Conservation (phyloP, 2,797 vertebrate species). For the Gallinago solitaria region DNA sequence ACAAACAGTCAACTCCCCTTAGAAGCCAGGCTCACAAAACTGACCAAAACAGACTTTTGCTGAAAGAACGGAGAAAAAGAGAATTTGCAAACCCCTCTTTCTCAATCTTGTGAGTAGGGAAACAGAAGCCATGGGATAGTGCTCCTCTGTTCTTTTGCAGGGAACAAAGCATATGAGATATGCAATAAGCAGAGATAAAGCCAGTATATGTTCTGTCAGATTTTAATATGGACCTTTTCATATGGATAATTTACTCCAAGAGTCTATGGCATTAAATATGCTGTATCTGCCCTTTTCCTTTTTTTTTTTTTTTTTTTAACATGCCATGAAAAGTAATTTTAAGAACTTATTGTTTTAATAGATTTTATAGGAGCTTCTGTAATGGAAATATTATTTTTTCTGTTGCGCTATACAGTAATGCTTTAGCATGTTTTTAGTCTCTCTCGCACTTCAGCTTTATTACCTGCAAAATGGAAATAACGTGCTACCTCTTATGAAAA, state of each 20-base stretch:
- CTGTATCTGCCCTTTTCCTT: neutral
- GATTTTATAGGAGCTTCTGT: neutral
- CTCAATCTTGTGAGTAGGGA: neutral
- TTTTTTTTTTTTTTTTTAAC: neutral
- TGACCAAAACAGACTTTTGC: neutral
- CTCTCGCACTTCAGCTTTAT: neutral
- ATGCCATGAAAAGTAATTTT: neutral
- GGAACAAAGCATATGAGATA: neutral
- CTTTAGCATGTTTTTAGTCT: neutral
- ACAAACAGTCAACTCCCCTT: neutral
- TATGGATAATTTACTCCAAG: neutral
- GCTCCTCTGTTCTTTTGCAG: neutral
- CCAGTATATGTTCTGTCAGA: neutral
- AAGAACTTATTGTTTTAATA: conserved; percentile 2
- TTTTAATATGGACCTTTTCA: neutral
- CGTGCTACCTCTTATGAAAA: neutral
- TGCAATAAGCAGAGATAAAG: neutral
- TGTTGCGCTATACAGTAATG: neutral
- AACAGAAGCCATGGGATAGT: neutral
- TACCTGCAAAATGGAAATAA: conserved; percentile 12
- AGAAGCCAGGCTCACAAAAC: neutral
- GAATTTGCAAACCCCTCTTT: neutral
- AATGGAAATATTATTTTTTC: conserved; percentile 12
- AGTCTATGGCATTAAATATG: neutral
- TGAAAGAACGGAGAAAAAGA: neutral